These are phyloP conservation scores for Lasius fuliginosus DNA, from an alignment of 2,888 invertebrate species.

Conservation along the genomic window DNA sequence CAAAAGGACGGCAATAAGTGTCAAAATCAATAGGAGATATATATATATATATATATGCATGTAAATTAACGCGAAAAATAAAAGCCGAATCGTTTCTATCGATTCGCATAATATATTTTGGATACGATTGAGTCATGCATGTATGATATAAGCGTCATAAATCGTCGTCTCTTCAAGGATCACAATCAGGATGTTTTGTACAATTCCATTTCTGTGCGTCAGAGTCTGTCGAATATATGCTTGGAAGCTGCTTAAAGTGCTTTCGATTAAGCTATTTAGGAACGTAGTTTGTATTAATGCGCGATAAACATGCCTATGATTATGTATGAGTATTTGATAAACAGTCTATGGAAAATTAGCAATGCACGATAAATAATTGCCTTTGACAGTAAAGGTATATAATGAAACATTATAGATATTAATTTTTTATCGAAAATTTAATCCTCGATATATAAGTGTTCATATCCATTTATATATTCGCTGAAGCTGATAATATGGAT, in stretches of 20 bases:
- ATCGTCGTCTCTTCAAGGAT: not conserved
- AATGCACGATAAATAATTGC: not conserved
- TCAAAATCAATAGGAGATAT: not conserved
- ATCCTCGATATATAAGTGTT: not conserved
- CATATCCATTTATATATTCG: not conserved
- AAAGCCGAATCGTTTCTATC: not conserved
- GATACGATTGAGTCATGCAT: not conserved
- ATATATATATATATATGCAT: not conserved
- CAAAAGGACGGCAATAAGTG: conserved; percentile 17
- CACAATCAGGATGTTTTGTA: not conserved
- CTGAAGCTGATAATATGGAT: not conserved
- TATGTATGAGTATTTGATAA: conserved; percentile 31
- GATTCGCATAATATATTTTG: not conserved
- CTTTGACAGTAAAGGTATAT: not conserved
- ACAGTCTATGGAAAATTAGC: conserved; percentile 17
- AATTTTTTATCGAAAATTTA: not conserved
- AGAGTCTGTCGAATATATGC: conserved; percentile 14
- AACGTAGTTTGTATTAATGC: conserved; percentile 2
- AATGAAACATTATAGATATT: not conserved
- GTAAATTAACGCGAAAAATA: not conserved
- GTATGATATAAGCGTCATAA: not conserved
- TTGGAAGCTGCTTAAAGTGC: not conserved
- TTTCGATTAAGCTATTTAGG: not conserved
- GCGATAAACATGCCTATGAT: not conserved
- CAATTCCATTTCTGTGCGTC: conserved; percentile 14